Percentiles rank a stretch among this genome's conserved stretches.
Evolutionary conservation across 2,888 invertebrate species (phyloP).

Genomic region (Autographa gamma): DNA sequence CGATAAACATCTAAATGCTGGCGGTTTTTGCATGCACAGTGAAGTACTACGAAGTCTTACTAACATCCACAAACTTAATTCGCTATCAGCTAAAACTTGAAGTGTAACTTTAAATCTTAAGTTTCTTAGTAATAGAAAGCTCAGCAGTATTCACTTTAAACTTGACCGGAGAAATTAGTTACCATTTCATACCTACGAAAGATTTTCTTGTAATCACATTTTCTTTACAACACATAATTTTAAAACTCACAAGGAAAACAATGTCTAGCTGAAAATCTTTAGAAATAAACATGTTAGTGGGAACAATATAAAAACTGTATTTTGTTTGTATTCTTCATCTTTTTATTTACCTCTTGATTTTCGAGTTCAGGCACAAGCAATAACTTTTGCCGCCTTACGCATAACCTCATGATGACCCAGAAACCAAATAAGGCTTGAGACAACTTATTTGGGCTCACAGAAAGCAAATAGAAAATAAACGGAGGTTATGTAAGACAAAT

Average conservation of each 20-base stretch:
- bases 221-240: too few species aligned
- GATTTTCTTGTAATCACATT: background rate
- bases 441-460: background rate
- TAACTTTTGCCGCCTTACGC: slow-evolving; percentile 6
- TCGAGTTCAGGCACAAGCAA: slow-evolving; percentile 8
- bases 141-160: background rate
- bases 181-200: background rate
- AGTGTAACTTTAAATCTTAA: slow-evolving; percentile 4
- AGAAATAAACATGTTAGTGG: too few species aligned
- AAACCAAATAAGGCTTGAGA: slow-evolving; percentile 8
- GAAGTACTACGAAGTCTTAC: background rate
- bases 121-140: slow-evolving; percentile 1
- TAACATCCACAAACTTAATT: background rate
- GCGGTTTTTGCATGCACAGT: background rate
- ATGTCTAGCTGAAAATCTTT: too few species aligned
- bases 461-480: slow-evolving; percentile 3
- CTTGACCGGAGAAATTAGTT: background rate
- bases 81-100: slow-evolving; percentile 4
- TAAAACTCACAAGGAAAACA: too few species aligned
- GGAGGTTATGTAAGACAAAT: slow-evolving; percentile 10
- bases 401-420: slow-evolving; percentile 11
- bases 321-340: background rate
- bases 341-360: background rate
- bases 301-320: background rate
- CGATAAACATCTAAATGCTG: background rate